phyloP scores from a whole-genome alignment of 2,888 invertebrate genomes.

The Bellardia pandia region DNA sequence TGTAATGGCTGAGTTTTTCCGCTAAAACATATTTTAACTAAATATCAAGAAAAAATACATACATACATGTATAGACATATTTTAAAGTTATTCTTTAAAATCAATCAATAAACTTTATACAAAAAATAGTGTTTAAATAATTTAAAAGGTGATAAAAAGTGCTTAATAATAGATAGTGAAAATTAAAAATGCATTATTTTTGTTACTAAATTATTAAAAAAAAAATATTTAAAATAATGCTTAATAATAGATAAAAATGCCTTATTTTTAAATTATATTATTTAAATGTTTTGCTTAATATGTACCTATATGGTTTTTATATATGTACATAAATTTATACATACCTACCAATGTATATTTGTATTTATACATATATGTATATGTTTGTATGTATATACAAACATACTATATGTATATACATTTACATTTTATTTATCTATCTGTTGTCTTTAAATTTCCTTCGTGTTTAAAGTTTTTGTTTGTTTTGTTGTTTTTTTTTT shows the following conservation, averaged over 20 bases:
- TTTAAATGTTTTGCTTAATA: conserved; percentile 35
- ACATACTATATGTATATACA: background rate
- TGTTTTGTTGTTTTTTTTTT: background rate
- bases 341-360: background rate
- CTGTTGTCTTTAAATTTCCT: conserved; percentile 24
- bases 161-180: background rate
- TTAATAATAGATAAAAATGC: conserved; percentile 2
- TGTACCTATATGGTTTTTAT: background rate
- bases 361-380: background rate
- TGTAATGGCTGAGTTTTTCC: conserved; percentile 65
- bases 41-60: conserved; percentile 23
- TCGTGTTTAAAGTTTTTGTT: conserved; percentile 14
- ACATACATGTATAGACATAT: background rate
- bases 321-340: background rate
- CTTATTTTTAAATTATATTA: background rate
- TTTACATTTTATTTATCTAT: conserved; percentile 29
- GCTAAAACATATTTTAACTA: conserved; percentile 28
- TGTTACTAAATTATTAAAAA: conserved; percentile 21
- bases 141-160: conserved; percentile 49
- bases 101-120: conserved; percentile 30
- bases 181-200: background rate
- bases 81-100: conserved; percentile 25
- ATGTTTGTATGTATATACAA: background rate
- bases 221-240: too few relatives aligned
- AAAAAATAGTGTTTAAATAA: conserved; percentile 22